A percentile compares a stretch with the other conserved stretches of the same genome.
Evolutionary conservation across 2,797 vertebrate species (phyloP).

Genomic region (Sebastes hubbsi): DNA sequence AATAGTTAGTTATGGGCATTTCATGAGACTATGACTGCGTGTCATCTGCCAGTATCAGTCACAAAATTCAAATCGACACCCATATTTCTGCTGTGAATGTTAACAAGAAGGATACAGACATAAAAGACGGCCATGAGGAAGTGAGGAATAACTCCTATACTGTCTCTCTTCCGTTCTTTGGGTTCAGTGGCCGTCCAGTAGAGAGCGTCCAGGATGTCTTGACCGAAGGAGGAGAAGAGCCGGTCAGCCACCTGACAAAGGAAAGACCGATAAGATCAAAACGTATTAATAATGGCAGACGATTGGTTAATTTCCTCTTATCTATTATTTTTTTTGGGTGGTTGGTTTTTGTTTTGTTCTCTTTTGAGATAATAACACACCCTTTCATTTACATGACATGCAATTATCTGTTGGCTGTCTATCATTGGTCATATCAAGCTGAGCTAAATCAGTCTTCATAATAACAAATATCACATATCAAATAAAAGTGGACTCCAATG

Average conservation of each 20-base stretch:
- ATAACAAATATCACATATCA: neutral
- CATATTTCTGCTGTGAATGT: neutral
- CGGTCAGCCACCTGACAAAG: constrained; percentile 92
- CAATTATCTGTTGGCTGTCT: neutral
- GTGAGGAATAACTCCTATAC: constrained; percentile 95
- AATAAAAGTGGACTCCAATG: neutral
- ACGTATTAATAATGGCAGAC: neutral
- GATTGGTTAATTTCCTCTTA: neutral
- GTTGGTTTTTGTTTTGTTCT: neutral
- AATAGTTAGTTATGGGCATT: neutral
- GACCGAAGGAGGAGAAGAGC: constrained; percentile 97
- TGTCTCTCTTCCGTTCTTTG: constrained; percentile 93
- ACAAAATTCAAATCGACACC: neutral
- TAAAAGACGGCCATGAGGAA: constrained; percentile 98
- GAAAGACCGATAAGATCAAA: neutral
- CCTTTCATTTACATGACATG: neutral
- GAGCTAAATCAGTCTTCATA: neutral
- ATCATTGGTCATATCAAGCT: neutral
- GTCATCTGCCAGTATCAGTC: neutral
- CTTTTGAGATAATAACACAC: neutral
- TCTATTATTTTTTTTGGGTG: neutral
- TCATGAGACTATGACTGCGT: neutral
- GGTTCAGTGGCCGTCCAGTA: constrained; percentile 99
- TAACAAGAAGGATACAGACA: constrained; percentile 93
- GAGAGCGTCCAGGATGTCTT: constrained; percentile 96